These are phyloP conservation scores for Chymomyza fuscimana DNA, from an alignment of 2,888 invertebrate genomes.

Conservation along the genomic window DNA sequence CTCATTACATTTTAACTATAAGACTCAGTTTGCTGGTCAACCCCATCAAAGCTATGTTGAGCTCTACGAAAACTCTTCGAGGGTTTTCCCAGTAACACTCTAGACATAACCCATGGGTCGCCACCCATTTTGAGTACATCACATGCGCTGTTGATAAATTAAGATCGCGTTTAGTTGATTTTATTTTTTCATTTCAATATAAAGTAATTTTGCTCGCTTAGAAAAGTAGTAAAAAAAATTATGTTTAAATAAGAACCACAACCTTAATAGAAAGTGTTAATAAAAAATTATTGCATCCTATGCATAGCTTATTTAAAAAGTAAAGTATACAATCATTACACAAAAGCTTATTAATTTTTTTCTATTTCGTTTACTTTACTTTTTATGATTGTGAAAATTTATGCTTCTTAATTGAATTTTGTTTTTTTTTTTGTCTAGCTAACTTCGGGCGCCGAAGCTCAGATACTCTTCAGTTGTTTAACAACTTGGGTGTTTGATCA, in stretches of 20 bases:
- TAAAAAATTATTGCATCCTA: slow-evolving; percentile 51
- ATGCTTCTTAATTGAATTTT: background rate
- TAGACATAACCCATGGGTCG: too few species aligned
- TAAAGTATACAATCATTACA: slow-evolving; percentile 37
- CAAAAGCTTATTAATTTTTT: slow-evolving; percentile 8
- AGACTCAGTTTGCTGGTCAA: slow-evolving; percentile 38
- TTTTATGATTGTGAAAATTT: slow-evolving; percentile 33
- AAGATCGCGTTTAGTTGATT: slow-evolving; percentile 36
- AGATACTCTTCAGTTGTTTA: background rate
- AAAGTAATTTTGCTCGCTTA: slow-evolving; percentile 42
- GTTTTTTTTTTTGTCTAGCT: background rate
- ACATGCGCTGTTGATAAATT: slow-evolving; percentile 73
- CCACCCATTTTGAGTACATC: slow-evolving; percentile 57
- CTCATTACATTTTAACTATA: slow-evolving; percentile 53
- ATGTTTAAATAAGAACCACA: slow-evolving; percentile 74
- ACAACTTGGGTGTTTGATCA: too few species aligned
- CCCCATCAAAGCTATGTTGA: too few species aligned
- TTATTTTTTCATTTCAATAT: slow-evolving; percentile 27
- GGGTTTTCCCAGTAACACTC: background rate
- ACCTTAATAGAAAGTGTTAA: slow-evolving; percentile 73
- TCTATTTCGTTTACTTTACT: background rate
- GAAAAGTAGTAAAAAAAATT: slow-evolving; percentile 54
- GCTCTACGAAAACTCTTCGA: slow-evolving; percentile 28
- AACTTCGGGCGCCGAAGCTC: background rate
- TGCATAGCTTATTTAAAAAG: slow-evolving; percentile 42